Evolutionary conservation across 2,888 invertebrate species (phyloP).

Genomic region (Corbicula japonica): DNA sequence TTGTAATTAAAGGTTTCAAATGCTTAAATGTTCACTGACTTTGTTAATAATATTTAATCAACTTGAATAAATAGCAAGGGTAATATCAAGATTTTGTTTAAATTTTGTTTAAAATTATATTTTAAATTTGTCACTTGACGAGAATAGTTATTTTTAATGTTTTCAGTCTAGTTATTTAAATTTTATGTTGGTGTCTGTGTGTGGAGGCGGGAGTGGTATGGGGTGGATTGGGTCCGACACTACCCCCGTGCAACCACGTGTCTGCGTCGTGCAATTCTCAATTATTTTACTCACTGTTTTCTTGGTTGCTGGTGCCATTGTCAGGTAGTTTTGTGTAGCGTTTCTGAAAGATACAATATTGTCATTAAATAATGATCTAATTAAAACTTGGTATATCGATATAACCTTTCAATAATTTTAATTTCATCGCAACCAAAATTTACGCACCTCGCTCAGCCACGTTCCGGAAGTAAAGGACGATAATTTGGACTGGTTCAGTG

Average conservation of each 20-base stretch:
- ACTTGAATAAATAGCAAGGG: too few relatives aligned
- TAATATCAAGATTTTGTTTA: too few relatives aligned
- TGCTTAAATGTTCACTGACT: too few relatives aligned
- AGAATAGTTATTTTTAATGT: background rate
- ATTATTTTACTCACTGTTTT: slow-evolving; percentile 70
- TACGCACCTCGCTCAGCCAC: slow-evolving; percentile 25
- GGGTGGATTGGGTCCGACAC: background rate
- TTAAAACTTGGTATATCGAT: background rate
- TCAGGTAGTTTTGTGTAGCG: slow-evolving; percentile 2
- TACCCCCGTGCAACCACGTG: too few relatives aligned
- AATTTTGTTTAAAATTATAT: background rate
- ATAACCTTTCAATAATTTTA: background rate
- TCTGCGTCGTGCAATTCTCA: too few relatives aligned
- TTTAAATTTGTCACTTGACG: background rate
- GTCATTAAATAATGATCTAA: background rate
- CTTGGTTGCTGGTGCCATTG: slow-evolving; percentile 78
- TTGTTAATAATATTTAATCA: too few relatives aligned
- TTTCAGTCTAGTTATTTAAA: background rate
- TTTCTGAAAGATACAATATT: background rate
- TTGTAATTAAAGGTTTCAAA: too few relatives aligned
- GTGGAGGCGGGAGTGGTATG: background rate
- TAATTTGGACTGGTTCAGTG: slow-evolving; percentile 3
- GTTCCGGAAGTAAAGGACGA: slow-evolving; percentile 28
- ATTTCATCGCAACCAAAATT: background rate
- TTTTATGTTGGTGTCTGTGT: background rate